phyloP scores from a whole-genome alignment of 2,113 vertebrate genomes.

The Cercocebus atys region DNA sequence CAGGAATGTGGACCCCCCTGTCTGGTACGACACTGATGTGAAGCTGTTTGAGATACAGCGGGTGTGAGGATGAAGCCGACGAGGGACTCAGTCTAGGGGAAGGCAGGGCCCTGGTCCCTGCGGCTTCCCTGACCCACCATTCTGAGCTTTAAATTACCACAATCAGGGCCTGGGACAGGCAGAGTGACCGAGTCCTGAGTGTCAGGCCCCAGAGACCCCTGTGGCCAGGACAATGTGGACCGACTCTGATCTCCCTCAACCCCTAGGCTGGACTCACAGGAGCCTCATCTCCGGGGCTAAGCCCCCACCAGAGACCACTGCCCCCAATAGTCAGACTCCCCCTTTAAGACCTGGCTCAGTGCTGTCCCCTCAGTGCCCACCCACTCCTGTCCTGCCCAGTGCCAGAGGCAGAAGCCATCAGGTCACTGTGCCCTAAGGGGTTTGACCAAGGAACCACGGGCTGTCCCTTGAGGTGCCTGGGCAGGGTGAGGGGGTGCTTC shows the following conservation, averaged over 20 bases:
- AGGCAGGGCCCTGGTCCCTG: not conserved
- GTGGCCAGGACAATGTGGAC: not conserved
- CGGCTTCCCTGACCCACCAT: not conserved
- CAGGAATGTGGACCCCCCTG: conserved; percentile 97
- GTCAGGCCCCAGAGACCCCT: not conserved
- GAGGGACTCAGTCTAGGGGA: not conserved
- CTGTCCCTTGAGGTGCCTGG: not conserved
- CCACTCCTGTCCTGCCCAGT: not conserved
- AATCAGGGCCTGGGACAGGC: not conserved
- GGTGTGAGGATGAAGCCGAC: conserved; percentile 85
- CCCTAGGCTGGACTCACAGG: not conserved
- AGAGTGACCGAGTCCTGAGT: not conserved
- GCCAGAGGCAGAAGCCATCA: not conserved
- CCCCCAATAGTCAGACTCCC: not conserved
- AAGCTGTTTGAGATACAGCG: conserved; percentile 99
- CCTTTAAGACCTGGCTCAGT: not conserved
- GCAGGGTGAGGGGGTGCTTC: not conserved
- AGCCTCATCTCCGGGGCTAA: not conserved
- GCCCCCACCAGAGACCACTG: not conserved
- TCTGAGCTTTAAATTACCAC: conserved; percentile 77
- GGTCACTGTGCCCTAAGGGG: not conserved
- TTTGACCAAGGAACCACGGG: not conserved
- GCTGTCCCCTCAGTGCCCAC: not conserved
- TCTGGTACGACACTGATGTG: conserved; percentile 99
- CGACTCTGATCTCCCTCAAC: not conserved